Percentiles rank a stretch among this genome's conserved stretches.
Evolutionary conservation across 2,888 invertebrate species (phyloP).

Genomic region (Leptogaster cylindrica): DNA sequence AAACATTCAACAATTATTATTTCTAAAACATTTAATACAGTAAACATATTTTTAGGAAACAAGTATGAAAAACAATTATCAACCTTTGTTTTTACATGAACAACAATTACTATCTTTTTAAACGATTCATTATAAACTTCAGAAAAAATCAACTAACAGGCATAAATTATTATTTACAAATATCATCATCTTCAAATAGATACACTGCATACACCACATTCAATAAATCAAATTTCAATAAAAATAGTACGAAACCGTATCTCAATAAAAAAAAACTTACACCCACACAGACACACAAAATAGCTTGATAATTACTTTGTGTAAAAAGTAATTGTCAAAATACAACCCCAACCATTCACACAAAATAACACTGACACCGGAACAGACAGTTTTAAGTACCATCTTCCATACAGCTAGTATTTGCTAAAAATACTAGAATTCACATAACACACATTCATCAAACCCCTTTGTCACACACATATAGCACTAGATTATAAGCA

Average conservation of each 20-base stretch:
- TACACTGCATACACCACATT: constrained; percentile 13
- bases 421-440: constrained; percentile 50
- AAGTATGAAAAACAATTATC: no score
- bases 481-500: constrained; percentile 33
- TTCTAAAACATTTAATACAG: no score
- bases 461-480: constrained; percentile 26
- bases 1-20: no score
- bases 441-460: constrained; percentile 42
- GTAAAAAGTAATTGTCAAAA: constrained; percentile 53
- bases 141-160: background rate
- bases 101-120: no score
- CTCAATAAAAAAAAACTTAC: constrained; percentile 9
- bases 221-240: constrained; percentile 9
- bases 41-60: no score
- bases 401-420: constrained; percentile 62
- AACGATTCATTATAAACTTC: no score
- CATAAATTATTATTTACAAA: background rate
- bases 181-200: background rate
- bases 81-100: no score
- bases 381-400: constrained; percentile 62
- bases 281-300: background rate
- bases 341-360: constrained; percentile 54
- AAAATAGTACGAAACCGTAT: constrained; percentile 3
- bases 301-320: constrained; percentile 39
- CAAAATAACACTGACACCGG: constrained; percentile 63